These are phyloP conservation scores for Gnatocerus cornutus DNA, from an alignment of 2,888 invertebrate genomes.

Conservation along the genomic window DNA sequence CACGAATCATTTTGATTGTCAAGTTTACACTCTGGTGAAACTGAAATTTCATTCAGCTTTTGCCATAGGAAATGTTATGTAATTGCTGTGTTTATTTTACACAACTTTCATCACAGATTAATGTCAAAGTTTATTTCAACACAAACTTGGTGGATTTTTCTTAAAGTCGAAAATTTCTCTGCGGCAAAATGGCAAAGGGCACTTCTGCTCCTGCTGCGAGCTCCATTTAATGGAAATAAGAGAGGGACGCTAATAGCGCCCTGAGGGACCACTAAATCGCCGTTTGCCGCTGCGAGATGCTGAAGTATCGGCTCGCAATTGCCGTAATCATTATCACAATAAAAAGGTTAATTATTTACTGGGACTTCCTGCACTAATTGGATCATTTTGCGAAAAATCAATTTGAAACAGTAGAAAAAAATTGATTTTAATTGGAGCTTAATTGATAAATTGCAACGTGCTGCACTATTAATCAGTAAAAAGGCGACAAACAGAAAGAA, in stretches of 20 bases:
- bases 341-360: too few species aligned
- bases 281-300: not conserved
- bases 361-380: too few species aligned
- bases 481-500: too few species aligned
- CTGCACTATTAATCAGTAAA: too few species aligned
- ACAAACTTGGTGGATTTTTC: not conserved
- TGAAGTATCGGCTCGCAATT: not conserved
- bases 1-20: conserved; percentile 44
- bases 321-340: not conserved
- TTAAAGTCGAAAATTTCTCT: conserved; percentile 8
- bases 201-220: not conserved
- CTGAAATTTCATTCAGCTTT: conserved; percentile 50
- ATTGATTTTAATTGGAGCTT: too few species aligned
- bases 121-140: conserved; percentile 33
- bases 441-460: too few species aligned
- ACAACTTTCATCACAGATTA: conserved; percentile 21
- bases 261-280: conserved; percentile 11
- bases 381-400: too few species aligned
- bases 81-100: conserved; percentile 36
- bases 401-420: too few species aligned
- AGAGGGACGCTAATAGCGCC: conserved; percentile 15
- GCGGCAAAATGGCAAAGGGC: not conserved
- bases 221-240: conserved; percentile 11
- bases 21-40: conserved; percentile 51
- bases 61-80: conserved; percentile 24